Conservation (phyloP, 2,888 invertebrate species). For the Xestia c-nigrum region DNA sequence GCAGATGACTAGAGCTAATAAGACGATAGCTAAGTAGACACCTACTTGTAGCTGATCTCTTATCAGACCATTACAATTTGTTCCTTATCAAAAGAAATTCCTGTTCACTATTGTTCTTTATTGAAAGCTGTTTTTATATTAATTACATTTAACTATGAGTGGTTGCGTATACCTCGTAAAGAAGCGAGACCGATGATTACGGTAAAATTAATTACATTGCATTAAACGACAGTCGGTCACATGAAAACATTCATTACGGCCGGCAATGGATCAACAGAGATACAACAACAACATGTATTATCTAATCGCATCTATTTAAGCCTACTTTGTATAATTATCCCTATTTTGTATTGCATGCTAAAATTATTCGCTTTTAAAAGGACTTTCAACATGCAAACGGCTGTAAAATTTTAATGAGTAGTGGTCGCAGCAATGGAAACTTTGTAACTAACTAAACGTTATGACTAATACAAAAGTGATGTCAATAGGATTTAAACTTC, state of each 20-base stretch:
- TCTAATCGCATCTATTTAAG: slow-evolving; percentile 66
- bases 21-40: slow-evolving; percentile 3
- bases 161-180: slow-evolving; percentile 37
- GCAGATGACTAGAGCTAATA: slow-evolving; percentile 42
- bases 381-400: slow-evolving; percentile 60
- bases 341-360: slow-evolving; percentile 62
- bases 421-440: slow-evolving; percentile 43
- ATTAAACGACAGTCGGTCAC: slow-evolving; percentile 60
- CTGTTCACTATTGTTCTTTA: slow-evolving; percentile 42
- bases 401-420: slow-evolving; percentile 60
- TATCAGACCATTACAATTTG: slow-evolving; percentile 50
- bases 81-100: slow-evolving; percentile 43
- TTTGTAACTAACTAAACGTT: slow-evolving; percentile 34
- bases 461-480: slow-evolving; percentile 50
- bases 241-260: slow-evolving; percentile 65
- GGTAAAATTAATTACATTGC: slow-evolving; percentile 60
- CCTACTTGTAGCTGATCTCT: slow-evolving; percentile 34
- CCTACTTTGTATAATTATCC: slow-evolving; percentile 65
- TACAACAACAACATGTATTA: slow-evolving; percentile 64
- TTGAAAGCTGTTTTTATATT: slow-evolving; percentile 28
- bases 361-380: slow-evolving; percentile 60
- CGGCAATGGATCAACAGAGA: slow-evolving; percentile 67
- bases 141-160: slow-evolving; percentile 26
- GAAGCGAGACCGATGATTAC: slow-evolving; percentile 44
- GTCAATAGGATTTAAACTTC: slow-evolving; percentile 24